Conservation (phyloP, 2,113 vertebrate species). For the Columba janthina region DNA sequence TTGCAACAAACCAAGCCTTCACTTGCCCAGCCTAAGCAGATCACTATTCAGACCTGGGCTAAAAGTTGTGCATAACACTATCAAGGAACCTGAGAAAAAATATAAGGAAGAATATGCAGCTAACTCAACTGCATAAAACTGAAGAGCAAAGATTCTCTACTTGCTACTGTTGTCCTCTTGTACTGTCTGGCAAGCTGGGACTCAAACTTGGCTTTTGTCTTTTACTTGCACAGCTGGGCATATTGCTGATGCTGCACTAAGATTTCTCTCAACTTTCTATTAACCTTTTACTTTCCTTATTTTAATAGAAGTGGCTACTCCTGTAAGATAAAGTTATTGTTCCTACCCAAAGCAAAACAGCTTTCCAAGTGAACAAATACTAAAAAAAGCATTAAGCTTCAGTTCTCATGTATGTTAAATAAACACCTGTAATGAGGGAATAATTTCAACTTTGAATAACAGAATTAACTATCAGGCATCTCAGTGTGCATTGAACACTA, state of each 20-base stretch:
- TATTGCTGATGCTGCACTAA: background rate
- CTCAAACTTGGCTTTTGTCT: background rate
- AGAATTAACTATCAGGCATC: background rate
- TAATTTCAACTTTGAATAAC: background rate
- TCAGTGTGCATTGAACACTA: background rate
- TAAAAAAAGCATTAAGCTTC: background rate
- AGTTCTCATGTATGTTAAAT: accelerated
- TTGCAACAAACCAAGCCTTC: background rate
- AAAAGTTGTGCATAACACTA: background rate
- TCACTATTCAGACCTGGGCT: background rate
- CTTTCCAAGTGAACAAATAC: background rate
- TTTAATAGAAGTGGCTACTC: background rate
- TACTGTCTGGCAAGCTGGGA: background rate
- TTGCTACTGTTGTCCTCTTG: background rate
- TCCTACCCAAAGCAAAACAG: background rate
- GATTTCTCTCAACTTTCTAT: background rate
- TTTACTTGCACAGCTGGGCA: background rate
- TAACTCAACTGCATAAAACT: background rate
- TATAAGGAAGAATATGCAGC: background rate
- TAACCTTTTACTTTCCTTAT: background rate
- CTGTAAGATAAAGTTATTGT: background rate
- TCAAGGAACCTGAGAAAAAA: background rate
- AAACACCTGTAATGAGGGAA: background rate
- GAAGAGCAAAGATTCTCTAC: background rate
- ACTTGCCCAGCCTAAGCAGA: background rate